A percentile compares a stretch with the other conserved stretches of the same genome.
Evolutionary conservation across 2,113 vertebrate genomes (phyloP).

Genomic region (Edolisoma coerulescens): DNA sequence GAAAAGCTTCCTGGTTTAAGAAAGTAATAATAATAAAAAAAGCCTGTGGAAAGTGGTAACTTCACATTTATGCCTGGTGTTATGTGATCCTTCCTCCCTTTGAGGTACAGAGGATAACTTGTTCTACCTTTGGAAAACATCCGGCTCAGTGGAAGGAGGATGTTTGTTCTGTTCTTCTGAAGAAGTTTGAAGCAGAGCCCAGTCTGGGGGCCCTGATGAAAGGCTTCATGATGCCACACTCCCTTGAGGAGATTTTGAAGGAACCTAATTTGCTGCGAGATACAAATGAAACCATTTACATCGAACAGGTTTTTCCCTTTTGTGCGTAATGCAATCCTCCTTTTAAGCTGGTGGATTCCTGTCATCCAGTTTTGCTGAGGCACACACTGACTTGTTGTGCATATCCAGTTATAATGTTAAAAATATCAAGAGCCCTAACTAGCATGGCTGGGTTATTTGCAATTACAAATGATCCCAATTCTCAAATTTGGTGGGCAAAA

Average conservation of each 20-base stretch:
- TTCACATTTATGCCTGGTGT: neutral
- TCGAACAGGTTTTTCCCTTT: neutral
- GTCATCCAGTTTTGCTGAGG: neutral
- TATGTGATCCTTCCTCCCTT: conserved; percentile 56
- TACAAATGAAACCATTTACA: neutral
- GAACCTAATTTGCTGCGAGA: neutral
- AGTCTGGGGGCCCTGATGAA: conserved; percentile 32
- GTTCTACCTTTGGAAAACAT: conserved; percentile 56
- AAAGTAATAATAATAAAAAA: neutral
- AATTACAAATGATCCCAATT: neutral
- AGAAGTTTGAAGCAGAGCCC: conserved; percentile 42
- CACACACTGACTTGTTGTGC: neutral
- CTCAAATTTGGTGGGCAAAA: neutral
- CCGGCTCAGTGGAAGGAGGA: conserved; percentile 21
- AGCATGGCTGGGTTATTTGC: neutral
- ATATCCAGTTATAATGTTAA: neutral
- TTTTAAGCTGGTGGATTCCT: neutral
- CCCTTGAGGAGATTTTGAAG: conserved; percentile 20
- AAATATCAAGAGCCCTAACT: neutral
- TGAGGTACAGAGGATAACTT: conserved; percentile 58
- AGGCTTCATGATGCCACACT: neutral
- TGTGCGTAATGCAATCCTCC: neutral
- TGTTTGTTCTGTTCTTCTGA: conserved; percentile 59
- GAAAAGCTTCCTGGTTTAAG: conserved; percentile 29
- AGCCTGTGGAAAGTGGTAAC: conserved; percentile 3